Evolutionary conservation across 1,140 invertebrate genomes (phyloP), one percentile per base, ranked within the genome.

Genomic region (Pogonomyrmex californicus): DNA sequence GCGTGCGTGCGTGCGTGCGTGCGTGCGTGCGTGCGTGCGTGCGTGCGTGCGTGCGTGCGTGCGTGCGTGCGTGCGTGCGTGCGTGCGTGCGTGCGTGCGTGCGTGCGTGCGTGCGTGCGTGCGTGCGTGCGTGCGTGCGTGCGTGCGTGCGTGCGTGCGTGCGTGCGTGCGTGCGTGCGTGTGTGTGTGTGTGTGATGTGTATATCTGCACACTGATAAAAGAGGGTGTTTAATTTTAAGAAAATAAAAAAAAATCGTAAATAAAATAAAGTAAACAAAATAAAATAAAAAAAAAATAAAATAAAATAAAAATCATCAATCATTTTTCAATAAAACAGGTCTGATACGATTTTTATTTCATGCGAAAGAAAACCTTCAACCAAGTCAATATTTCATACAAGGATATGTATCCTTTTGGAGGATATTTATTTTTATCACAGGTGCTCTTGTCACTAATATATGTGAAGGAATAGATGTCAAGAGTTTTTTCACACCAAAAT

Each of bases 401-500:
- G 95, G 97, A 14, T 97, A 97, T 88, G 94, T 97, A 14, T 96
- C 97, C 0, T 87, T 97, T 5, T 96, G 97, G 92, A 97, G 98
- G 93, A 96, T 97, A 96, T 0, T 92, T 96, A 4, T 98, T 97
- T 93, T 96, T 97, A 47, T 89, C 94, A 0, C 94, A 95, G 66
- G 96, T 96, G 88, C 89, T 97, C 30, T 87, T 96, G 1, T 96
- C 96, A 56, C 95, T 97, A 77, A 95, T 94, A 79, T n/a, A 33
- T 93, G 96, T 10, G 95, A 95, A 49, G 96, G 96, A 14, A 95
- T 96, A 54, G 93, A 95, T 51, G 92, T 97, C 30, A 66, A 90
- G 1, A 95, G 96, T 77, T 96, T 97, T 63, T 97, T 98, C 77
- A 23, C 93, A 93, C 63, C 96, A 94, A 85, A 97, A 96, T 58